Conservation (phyloP, 2,113 vertebrate species). For the Thryonomys swinderianus region DNA sequence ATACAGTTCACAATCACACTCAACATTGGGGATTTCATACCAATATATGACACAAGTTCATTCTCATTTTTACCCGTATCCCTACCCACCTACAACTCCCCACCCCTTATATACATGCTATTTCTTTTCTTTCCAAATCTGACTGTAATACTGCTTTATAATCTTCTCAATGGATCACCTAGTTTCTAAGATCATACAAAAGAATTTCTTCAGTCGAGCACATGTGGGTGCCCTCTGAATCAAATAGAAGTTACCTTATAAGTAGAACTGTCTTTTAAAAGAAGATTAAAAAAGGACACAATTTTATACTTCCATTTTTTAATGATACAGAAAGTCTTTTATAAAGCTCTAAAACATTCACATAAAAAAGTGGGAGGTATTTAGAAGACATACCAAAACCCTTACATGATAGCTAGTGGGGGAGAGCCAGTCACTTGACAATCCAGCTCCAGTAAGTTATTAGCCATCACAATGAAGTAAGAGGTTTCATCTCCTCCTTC, state of each 20-base stretch:
- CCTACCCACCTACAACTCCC: too few species aligned
- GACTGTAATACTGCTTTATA: not conserved
- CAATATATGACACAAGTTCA: too few species aligned
- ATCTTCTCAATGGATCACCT: not conserved
- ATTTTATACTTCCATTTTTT: not conserved
- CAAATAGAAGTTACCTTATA: not conserved
- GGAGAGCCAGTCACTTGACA: slow-evolving; percentile 92
- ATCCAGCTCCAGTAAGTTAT: slow-evolving; percentile 92
- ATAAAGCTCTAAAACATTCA: slow-evolving; percentile 20
- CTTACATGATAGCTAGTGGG: slow-evolving; percentile 92
- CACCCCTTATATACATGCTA: too few species aligned
- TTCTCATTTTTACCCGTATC: too few species aligned
- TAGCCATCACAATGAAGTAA: slow-evolving; percentile 90
- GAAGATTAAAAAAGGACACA: not conserved
- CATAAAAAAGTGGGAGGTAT: slow-evolving; percentile 27
- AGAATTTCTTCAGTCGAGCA: not conserved
- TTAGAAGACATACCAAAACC: slow-evolving; percentile 63
- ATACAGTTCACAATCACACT: too few species aligned
- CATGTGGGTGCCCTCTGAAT: not conserved
- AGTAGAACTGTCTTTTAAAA: not conserved
- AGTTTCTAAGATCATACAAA: slow-evolving; percentile 32
- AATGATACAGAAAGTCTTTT: not conserved
- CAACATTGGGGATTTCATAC: too few species aligned
- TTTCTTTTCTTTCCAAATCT: too few species aligned
- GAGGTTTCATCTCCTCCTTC: slow-evolving; percentile 89